These are phyloP conservation scores for Diaperis boleti DNA, from an alignment of 2,888 invertebrate genomes.

Conservation along the genomic window DNA sequence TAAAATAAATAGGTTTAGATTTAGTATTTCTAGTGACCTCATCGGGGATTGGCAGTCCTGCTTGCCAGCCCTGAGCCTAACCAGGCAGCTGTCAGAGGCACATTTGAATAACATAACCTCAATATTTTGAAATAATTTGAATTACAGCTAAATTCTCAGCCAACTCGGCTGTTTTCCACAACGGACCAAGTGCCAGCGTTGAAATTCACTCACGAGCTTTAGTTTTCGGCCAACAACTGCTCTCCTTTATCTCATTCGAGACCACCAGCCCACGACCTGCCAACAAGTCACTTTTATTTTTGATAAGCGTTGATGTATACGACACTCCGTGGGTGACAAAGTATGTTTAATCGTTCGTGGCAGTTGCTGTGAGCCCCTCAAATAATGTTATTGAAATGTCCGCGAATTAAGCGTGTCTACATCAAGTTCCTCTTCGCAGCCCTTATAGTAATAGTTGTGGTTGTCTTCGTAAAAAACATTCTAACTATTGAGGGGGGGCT, in stretches of 20 bases:
- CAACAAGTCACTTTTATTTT: conserved; percentile 30
- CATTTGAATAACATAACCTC: conserved; percentile 31
- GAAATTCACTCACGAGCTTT: not conserved
- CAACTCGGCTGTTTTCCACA: not conserved
- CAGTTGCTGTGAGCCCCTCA: not conserved
- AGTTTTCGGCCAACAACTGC: not conserved
- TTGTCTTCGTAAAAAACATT: not conserved
- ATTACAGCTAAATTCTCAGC: not conserved
- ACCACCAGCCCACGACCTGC: conserved; percentile 7
- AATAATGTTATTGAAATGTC: conserved; percentile 55
- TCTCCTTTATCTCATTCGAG: not conserved
- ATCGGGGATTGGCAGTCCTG: conserved; percentile 9
- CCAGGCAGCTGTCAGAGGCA: conserved; percentile 3
- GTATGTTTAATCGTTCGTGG: not conserved
- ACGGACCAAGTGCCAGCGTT: not conserved
- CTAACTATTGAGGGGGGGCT: not conserved
- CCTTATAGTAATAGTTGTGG: not conserved
- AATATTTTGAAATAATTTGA: conserved; percentile 19
- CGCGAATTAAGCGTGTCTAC: conserved; percentile 53
- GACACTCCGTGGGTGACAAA: no score
- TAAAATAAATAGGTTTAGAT: not conserved
- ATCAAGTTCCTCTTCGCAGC: conserved; percentile 40
- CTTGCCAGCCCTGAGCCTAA: not conserved
- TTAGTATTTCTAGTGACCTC: no score
- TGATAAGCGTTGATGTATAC: no score